Conservation (phyloP, 2,888 invertebrate species). For the Cerceris rybyensis region DNA sequence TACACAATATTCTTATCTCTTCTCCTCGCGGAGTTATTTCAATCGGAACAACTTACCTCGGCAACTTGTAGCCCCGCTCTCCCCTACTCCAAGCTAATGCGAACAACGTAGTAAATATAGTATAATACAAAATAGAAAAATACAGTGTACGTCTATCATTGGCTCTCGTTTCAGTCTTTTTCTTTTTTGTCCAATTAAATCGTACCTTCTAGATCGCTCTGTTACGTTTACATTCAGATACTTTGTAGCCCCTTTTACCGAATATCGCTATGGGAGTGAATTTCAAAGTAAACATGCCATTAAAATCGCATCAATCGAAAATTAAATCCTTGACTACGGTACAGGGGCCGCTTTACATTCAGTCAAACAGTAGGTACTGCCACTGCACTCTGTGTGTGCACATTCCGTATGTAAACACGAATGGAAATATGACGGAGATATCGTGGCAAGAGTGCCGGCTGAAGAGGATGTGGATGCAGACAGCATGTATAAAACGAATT, state of each 20-base stretch:
- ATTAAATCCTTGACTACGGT: slow-evolving; percentile 61
- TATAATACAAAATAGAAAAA: too few species aligned
- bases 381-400: slow-evolving; percentile 44
- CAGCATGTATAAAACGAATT: slow-evolving; percentile 60
- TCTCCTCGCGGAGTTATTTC: too few species aligned
- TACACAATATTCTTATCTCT: too few species aligned
- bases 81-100: too few species aligned
- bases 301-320: slow-evolving; percentile 72
- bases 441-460: slow-evolving; percentile 23
- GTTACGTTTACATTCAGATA: too few species aligned
- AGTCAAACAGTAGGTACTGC: slow-evolving; percentile 56
- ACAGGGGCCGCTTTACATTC: slow-evolving; percentile 45
- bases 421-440: slow-evolving; percentile 63
- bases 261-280: slow-evolving; percentile 29
- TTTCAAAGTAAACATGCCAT: slow-evolving; percentile 65
- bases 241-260: not conserved
- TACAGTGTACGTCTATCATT: too few species aligned
- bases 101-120: too few species aligned
- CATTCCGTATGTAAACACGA: slow-evolving; percentile 65
- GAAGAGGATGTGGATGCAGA: slow-evolving; percentile 31
- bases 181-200: too few species aligned
- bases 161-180: too few species aligned
- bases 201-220: too few species aligned
- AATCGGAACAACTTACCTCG: too few species aligned
- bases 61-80: too few species aligned